Percentiles rank a stretch among this genome's conserved stretches.
These are phyloP conservation scores for Neotragus pygmaeus DNA, from an alignment of 2,113 vertebrate species.

Conservation along the genomic window DNA sequence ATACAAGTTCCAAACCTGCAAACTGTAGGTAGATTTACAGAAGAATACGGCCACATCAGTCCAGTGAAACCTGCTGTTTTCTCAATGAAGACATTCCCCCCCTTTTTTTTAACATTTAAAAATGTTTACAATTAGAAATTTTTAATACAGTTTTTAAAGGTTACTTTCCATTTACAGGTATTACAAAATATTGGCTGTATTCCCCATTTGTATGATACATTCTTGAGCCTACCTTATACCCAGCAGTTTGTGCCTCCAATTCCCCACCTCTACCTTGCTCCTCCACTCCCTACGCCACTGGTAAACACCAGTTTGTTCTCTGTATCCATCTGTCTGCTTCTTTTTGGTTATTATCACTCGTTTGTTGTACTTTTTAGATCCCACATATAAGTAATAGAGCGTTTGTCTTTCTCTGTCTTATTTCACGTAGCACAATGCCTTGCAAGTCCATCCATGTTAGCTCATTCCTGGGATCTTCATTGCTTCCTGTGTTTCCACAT, in stretches of 20 bases:
- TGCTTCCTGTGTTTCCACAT: background rate
- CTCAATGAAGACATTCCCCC: background rate
- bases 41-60: background rate
- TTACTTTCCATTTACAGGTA: background rate
- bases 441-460: background rate
- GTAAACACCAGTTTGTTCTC: background rate
- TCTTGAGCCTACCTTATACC: background rate
- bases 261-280: background rate
- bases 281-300: background rate
- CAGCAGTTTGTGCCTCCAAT: background rate
- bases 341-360: background rate
- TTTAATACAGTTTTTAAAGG: background rate
- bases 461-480: background rate
- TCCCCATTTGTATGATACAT: rapidly evolving
- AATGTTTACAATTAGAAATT: background rate
- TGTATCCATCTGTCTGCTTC: background rate
- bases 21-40: background rate
- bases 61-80: background rate
- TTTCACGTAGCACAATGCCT: background rate
- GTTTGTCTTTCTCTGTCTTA: background rate
- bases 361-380: background rate
- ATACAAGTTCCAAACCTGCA: background rate
- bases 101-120: background rate
- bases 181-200: background rate
- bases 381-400: background rate